Percentiles rank a stretch among this genome's conserved stretches.
phyloP scores from a whole-genome alignment of 2,888 invertebrate species.

The Vannuccia rotundouncinata region DNA sequence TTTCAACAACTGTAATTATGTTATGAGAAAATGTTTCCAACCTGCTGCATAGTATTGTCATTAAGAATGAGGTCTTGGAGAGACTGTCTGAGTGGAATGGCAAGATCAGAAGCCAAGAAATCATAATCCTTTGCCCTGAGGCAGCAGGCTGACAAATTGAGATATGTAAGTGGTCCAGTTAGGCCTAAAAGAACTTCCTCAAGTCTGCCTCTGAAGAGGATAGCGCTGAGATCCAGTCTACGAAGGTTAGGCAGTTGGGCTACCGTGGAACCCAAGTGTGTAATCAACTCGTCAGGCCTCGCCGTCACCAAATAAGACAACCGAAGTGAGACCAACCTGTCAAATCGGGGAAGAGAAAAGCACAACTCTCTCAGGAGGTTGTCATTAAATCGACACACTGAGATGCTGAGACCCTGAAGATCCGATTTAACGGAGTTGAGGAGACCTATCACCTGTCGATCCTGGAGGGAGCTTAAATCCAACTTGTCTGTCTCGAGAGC shows the following conservation, averaged over 20 bases:
- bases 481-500: neutral
- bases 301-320: neutral
- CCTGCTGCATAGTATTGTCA: neutral
- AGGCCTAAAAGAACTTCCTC: neutral
- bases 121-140: neutral
- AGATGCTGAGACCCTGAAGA: neutral
- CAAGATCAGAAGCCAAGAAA: neutral
- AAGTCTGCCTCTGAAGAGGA: neutral
- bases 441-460: neutral
- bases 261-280: neutral
- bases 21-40: neutral
- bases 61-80: neutral
- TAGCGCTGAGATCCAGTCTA: neutral
- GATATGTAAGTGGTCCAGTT: neutral
- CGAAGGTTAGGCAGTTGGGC: neutral
- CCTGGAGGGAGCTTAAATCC: neutral
- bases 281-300: neutral
- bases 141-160: neutral
- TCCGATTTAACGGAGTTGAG: neutral
- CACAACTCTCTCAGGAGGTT: neutral
- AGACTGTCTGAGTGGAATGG: neutral
- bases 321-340: neutral
- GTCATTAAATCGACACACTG: neutral
- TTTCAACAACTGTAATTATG: neutral
- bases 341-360: neutral